Conservation (phyloP, 2,888 invertebrate genomes). For the Rhamnusium bicolor region DNA sequence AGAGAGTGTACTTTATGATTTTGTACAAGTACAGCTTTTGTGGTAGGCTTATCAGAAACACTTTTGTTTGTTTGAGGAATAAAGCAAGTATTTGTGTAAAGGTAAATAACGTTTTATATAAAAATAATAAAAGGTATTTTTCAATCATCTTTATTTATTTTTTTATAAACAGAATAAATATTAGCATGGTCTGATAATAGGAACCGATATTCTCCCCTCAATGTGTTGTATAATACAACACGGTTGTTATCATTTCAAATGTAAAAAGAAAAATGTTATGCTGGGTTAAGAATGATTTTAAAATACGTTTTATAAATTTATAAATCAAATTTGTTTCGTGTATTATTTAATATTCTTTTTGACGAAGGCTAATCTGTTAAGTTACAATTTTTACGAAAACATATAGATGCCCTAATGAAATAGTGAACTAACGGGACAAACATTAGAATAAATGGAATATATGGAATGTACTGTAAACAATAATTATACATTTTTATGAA, state of each 20-base stretch:
- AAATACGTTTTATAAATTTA: no score
- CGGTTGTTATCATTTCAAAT: neutral
- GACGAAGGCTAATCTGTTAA: no score
- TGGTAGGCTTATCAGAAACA: constrained; percentile 25
- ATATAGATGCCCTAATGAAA: no score
- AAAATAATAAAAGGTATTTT: constrained; percentile 39
- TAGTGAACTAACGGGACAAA: no score
- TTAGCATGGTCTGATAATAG: constrained; percentile 24
- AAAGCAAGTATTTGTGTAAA: constrained; percentile 26
- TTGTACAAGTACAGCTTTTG: constrained; percentile 33
- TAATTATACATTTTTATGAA: no score
- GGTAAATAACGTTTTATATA: constrained; percentile 28
- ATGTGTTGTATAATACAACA: neutral
- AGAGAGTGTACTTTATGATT: constrained; percentile 20
- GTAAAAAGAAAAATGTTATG: neutral
- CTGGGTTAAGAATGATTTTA: no score
- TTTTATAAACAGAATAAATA: constrained; percentile 32
- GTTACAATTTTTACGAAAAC: no score
- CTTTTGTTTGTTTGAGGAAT: constrained; percentile 16
- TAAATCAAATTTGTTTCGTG: no score
- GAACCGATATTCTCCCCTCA: neutral
- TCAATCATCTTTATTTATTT: constrained; percentile 37
- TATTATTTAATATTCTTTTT: no score
- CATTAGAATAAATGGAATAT: no score
- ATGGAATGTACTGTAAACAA: no score